Base-by-base conservation (phyloP, 2,797 vertebrate species). In the Betta splendens region DNA sequence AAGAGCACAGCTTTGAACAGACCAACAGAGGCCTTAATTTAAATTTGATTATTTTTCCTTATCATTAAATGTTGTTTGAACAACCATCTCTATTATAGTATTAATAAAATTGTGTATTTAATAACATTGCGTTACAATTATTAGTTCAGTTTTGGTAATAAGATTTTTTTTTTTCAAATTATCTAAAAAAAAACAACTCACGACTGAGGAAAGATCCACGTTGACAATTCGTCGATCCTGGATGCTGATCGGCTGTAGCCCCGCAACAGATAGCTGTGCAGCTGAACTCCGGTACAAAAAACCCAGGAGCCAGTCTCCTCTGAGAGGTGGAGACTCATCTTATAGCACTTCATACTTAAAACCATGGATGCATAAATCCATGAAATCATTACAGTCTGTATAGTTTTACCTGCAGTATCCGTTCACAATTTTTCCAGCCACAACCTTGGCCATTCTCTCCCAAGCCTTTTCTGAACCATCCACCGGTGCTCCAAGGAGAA, bases 221-320 rank as follows among this genome's bases (percentile, higher is more conserved):
- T 99, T 99, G 69, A 95, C 89, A 88, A 99, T 89, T 49, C 93
- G 93, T 35, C 89, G 91, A 81, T 96, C 90, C 29, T 92, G 90
- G 53, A 96, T 77, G 69, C 71, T 80, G 1, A 99, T 92, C 7
- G 97, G 96, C 83, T 95, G 95, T 22, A 99, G 91, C 23, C 98
- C 98, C 1, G 98, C 97, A 0, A 98, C 96, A 0, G 46, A 94
- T 45, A 97, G 67, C 73, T 96, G 93, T 69, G 86, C 94, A 1
- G 95, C 93, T 5, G 96, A 97, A 9, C 95, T 93, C 69, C 98
- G 92, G 83, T 99, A 99, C 18, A 99, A 90, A 54, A 93, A 98
- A 12, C 96, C 81, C 80, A 99, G 92, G 46, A 99, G 93, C 96
- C 96, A 98, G 85, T 99, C 98, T 1, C 95, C 94, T 80, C 98